Conservation (phyloP, 2,888 invertebrate species). For the Diploptera punctata region DNA sequence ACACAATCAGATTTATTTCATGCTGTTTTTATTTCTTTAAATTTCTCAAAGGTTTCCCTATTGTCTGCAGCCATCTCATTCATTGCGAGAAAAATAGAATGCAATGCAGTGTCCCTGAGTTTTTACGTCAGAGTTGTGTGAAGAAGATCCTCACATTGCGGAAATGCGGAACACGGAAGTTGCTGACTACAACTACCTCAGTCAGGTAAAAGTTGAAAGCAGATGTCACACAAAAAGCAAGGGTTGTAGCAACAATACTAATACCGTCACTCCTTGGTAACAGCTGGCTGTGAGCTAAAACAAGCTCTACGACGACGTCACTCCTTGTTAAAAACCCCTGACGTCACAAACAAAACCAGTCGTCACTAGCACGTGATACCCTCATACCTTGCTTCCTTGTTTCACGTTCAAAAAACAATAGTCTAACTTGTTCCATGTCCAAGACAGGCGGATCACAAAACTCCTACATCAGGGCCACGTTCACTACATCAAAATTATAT, state of each 20-base stretch:
- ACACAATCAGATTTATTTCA: too few relatives aligned
- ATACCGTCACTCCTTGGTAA: not conserved
- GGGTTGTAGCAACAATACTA: not conserved
- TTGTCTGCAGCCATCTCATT: too few relatives aligned
- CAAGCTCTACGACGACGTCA: slow-evolving; percentile 3
- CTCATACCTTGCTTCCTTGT: slow-evolving; percentile 10
- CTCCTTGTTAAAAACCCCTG: slow-evolving; percentile 8
- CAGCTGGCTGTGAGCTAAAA: slow-evolving; percentile 10
- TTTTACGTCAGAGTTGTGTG: too few relatives aligned
- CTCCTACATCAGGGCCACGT: not conserved
- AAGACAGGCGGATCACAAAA: not conserved
- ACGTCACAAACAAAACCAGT: slow-evolving; percentile 7
- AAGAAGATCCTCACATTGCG: not conserved
- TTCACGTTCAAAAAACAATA: slow-evolving; percentile 15
- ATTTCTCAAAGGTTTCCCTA: too few relatives aligned
- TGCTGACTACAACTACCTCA: not conserved
- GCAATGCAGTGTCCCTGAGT: too few relatives aligned
- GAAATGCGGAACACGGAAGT: not conserved
- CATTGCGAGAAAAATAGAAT: too few relatives aligned
- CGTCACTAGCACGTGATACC: slow-evolving; percentile 10
- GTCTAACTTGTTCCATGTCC: not conserved
- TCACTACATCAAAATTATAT: too few relatives aligned
- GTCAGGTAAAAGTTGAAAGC: slow-evolving; percentile 4
- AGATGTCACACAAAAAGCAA: not conserved
- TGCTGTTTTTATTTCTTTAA: too few relatives aligned